These are phyloP conservation scores for Electrona antarctica DNA, from an alignment of 2,113 vertebrate genomes.

Conservation along the genomic window DNA sequence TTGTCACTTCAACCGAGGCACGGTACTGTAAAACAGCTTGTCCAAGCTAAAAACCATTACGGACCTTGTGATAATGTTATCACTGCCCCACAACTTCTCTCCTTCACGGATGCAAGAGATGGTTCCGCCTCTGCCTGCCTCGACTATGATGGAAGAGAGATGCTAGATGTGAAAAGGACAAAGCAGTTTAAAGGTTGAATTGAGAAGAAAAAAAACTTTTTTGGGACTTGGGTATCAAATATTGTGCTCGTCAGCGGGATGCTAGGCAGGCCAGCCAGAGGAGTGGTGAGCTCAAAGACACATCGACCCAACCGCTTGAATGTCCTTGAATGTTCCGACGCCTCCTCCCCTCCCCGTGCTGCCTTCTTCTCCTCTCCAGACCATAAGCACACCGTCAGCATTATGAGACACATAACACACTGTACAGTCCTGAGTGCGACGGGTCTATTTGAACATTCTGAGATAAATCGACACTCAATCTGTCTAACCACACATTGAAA, in stretches of 20 bases:
- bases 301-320: conserved; percentile 26
- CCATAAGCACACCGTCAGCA: conserved; percentile 31
- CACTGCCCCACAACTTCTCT: background rate
- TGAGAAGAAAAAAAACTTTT: background rate
- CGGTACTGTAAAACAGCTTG: background rate
- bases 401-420: background rate
- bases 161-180: background rate
- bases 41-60: background rate
- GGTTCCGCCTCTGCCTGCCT: background rate
- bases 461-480: too few species aligned
- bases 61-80: too few species aligned
- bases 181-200: background rate
- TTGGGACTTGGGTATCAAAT: conserved; percentile 46
- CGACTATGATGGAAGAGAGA: background rate
- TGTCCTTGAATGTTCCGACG: conserved; percentile 42
- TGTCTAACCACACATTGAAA: too few species aligned
- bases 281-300: conserved; percentile 28
- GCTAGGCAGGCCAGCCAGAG: background rate
- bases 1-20: too few species aligned
- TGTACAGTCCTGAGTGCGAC: too few species aligned
- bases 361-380: background rate
- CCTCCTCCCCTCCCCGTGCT: background rate
- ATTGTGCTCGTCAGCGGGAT: conserved; percentile 49
- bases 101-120: background rate
- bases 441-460: too few species aligned